Conservation (phyloP, 2,797 vertebrate genomes). For the Gallinago nigripennis region DNA sequence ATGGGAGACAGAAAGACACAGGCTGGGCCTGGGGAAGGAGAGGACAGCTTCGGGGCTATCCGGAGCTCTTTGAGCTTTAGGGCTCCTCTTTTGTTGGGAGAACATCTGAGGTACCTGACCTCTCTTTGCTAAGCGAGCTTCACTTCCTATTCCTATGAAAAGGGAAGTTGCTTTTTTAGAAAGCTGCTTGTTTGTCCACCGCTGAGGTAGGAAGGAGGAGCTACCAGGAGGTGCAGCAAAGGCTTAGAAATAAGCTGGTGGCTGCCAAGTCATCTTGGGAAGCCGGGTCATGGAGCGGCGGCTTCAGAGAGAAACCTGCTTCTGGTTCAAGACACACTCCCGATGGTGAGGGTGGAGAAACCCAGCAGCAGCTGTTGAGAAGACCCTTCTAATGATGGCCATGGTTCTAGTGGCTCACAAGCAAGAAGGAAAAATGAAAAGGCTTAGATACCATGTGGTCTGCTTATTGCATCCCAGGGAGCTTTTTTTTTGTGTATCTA, state of each 20-base stretch:
- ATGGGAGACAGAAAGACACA: neutral
- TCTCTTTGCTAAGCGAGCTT: neutral
- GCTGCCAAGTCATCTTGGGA: conserved; percentile 3
- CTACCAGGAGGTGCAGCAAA: neutral
- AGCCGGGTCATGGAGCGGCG: accelerated
- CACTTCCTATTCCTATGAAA: conserved; percentile 43
- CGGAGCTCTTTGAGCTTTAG: neutral
- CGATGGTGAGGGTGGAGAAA: neutral
- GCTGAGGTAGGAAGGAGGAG: neutral
- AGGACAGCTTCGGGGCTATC: neutral
- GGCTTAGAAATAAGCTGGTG: neutral
- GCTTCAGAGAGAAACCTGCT: conserved; percentile 15
- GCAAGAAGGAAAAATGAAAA: neutral
- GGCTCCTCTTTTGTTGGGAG: neutral
- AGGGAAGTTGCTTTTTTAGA: conserved; percentile 58
- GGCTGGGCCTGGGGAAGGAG: neutral
- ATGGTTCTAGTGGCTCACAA: neutral
- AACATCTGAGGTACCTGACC: neutral
- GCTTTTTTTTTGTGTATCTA: neutral
- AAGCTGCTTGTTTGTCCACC: neutral
- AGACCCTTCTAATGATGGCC: accelerated
- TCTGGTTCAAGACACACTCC: neutral
- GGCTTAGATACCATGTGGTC: neutral
- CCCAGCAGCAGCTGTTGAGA: neutral
- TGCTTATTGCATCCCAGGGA: neutral